Evolutionary conservation across 2,888 invertebrate genomes (phyloP).

Genomic region (Sphaeridia pumilis): DNA sequence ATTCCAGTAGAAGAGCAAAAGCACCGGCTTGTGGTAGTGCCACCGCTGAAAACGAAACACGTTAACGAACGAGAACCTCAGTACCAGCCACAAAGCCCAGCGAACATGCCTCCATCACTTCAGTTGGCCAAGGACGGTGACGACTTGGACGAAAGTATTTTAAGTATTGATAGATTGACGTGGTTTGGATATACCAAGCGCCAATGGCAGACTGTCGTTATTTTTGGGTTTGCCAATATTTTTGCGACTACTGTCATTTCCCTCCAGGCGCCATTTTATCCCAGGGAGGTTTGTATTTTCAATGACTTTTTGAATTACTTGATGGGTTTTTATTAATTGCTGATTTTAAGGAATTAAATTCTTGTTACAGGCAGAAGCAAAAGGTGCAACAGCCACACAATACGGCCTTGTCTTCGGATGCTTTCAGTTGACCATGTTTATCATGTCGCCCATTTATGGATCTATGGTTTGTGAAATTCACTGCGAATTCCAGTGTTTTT

Average conservation of each 20-base stretch:
- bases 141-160: neutral
- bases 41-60: neutral
- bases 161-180: conserved; percentile 1
- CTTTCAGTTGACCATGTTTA: conserved; percentile 69
- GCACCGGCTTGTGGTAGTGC: too few relatives aligned
- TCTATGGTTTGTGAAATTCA: conserved; percentile 47
- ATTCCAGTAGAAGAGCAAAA: neutral
- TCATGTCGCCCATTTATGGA: conserved; percentile 70
- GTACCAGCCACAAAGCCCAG: too few relatives aligned
- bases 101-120: neutral
- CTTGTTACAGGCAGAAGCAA: conserved; percentile 55
- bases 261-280: conserved; percentile 73
- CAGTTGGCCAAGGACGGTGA: neutral
- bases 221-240: conserved; percentile 71
- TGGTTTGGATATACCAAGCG: conserved; percentile 38
- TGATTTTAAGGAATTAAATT: neutral
- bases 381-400: conserved; percentile 68
- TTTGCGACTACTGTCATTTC: conserved; percentile 61
- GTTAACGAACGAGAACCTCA: neutral
- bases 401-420: conserved; percentile 78
- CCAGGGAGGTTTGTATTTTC: conserved; percentile 53
- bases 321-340: conserved; percentile 33
- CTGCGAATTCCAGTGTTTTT: too few relatives aligned
- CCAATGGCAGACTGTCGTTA: conserved; percentile 64
- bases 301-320: conserved; percentile 1